phyloP scores from a whole-genome alignment of 2,888 invertebrate genomes.

The Micoletzkya japonica region DNA sequence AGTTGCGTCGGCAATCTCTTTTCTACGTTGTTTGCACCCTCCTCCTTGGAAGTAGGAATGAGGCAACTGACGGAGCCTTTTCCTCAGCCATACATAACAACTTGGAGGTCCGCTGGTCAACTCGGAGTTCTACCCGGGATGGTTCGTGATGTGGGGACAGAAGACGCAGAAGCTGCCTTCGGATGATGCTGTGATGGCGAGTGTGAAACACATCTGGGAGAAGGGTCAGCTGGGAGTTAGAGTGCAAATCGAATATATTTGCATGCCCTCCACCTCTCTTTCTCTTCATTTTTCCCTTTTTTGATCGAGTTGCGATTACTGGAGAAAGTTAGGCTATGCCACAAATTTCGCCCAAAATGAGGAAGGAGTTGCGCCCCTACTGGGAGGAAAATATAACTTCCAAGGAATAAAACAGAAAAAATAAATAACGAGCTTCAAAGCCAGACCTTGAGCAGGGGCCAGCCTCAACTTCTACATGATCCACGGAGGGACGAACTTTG shows the following conservation, averaged over 20 bases:
- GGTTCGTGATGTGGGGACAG: slow-evolving; percentile 84
- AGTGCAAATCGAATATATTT: no score
- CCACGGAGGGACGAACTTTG: slow-evolving; percentile 62
- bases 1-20: background rate
- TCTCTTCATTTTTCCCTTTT: no score
- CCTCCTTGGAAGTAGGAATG: no score
- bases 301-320: no score
- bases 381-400: no score
- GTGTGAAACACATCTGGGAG: slow-evolving; percentile 35
- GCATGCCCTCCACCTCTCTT: no score
- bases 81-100: background rate
- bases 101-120: slow-evolving; percentile 80
- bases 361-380: no score
- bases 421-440: no score
- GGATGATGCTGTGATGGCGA: slow-evolving; percentile 36
- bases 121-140: slow-evolving; percentile 81
- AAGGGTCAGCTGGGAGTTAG: slow-evolving; percentile 17
- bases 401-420: no score
- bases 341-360: no score
- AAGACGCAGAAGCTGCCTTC: slow-evolving; percentile 35
- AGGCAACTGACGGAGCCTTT: no score
- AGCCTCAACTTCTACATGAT: slow-evolving; percentile 62
- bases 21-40: background rate
- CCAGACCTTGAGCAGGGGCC: slow-evolving; percentile 35
- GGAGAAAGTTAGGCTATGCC: no score